Evolutionary conservation across 2,113 vertebrate genomes (phyloP), one percentile per base, ranked within the genome.

Genomic region (Cyanoderma ruficeps): DNA sequence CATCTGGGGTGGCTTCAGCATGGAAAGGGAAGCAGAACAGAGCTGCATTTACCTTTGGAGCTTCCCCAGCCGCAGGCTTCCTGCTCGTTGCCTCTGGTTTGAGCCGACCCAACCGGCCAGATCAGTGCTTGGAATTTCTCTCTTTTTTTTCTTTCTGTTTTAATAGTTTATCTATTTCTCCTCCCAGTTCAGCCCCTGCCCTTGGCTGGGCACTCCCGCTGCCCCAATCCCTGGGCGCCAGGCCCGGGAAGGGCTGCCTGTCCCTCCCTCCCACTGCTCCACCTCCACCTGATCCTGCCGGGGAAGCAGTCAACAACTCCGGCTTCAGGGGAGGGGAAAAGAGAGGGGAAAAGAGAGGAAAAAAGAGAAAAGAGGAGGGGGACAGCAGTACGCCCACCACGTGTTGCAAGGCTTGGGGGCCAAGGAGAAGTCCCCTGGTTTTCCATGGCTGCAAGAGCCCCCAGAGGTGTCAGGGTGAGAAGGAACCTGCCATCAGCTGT

Each of bases 261-360:
- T 77, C 76, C 92, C 90, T 87, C 93, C 92, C 89, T 93, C 82
- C 91, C 1, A 4, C 82, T 53, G 95, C 95, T 83, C 96, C 94
- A 67, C 94, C 96, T 91, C 87, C 71, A 95, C 95, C 94, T 94
- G 94, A 82, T 87, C 80, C 77, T 57, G 88, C 24, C 1, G 46
- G 35, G 60, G 9, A 13, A 24, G 27, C 24, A 23, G 9, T 0
- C 83, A 53, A 6, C 13, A 63, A 6, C 44, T 47, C 52, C 2
- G 9, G 71, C 64, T 63, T 19, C 28, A 50, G 46, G 80, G 71
- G 49, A 80, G n/a, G 53, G 39, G 39, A 53, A 41, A 39, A 39
- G 39, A 39, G 49, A 80, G n/a, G 53, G 39, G 39, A 53, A 41
- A 39, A 39, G 39, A 39, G 59, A 68, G 28, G 14, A 5, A 23